A percentile compares a stretch with the other conserved stretches of the same genome.
Evolutionary conservation across 2,888 invertebrate genomes (phyloP).

Genomic region (Bellardia pandia): DNA sequence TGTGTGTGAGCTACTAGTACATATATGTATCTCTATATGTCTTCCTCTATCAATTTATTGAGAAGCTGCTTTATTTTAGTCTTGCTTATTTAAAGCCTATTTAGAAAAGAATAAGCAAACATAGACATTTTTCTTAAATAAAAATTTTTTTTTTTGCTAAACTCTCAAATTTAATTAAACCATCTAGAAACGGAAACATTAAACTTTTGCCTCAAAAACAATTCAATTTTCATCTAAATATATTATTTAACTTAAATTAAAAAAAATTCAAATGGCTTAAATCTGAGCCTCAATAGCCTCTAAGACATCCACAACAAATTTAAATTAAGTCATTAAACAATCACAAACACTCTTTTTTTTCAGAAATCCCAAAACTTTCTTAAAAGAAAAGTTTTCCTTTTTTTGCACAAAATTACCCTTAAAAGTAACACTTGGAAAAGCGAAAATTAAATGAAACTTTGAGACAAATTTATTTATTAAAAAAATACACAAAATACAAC

Average conservation of each 20-base stretch:
- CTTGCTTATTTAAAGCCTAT: too few species aligned
- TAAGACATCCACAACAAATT: not conserved
- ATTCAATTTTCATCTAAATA: too few species aligned
- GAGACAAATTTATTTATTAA: not conserved
- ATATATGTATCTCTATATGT: too few species aligned
- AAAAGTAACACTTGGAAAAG: not conserved
- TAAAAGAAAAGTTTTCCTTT: not conserved
- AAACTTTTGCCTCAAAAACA: not conserved
- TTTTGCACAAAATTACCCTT: not conserved
- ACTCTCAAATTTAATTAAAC: not conserved
- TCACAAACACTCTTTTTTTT: not conserved
- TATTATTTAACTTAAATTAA: not conserved
- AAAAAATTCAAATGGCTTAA: not conserved
- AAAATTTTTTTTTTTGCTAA: not conserved
- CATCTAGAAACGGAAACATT: not conserved
- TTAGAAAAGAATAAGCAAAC: too few species aligned
- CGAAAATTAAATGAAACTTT: not conserved
- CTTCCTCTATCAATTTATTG: too few species aligned
- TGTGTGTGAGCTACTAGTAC: too few species aligned
- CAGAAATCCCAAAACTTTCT: not conserved
- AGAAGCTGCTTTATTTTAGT: too few species aligned
- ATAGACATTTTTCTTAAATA: too few species aligned
- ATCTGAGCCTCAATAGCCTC: not conserved
- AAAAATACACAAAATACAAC: not conserved
- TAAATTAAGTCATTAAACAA: slow-evolving; percentile 41